A percentile compares a stretch with the other conserved stretches of the same genome.
Evolutionary conservation across 2,888 invertebrate genomes (phyloP).

Genomic region (Branchellion lobata): DNA sequence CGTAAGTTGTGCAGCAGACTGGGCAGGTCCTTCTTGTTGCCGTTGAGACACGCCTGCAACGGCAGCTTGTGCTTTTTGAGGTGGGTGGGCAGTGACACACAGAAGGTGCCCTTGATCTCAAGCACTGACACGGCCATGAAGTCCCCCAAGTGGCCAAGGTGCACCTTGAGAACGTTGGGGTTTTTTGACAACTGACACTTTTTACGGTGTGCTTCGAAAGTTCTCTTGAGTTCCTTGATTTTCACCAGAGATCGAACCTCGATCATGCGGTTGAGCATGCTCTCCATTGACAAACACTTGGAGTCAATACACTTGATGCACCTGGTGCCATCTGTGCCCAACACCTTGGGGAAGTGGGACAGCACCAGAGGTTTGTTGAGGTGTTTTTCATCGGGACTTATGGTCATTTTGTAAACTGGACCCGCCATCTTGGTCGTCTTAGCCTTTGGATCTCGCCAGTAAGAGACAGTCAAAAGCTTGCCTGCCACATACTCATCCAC

Average conservation of each 20-base stretch:
- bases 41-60: neutral
- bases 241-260: neutral
- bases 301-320: constrained; percentile 63
- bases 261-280: constrained; percentile 32
- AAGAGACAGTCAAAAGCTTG: constrained; percentile 83
- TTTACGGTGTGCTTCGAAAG: neutral
- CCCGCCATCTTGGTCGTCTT: neutral
- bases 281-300: constrained; percentile 83
- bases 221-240: neutral
- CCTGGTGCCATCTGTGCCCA: constrained; percentile 62
- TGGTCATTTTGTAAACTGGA: constrained; percentile 69
- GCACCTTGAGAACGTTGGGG: neutral
- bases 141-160: neutral
- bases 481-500: constrained; percentile 84
- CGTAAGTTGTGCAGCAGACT: neutral
- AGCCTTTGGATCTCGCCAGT: constrained; percentile 73
- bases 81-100: neutral
- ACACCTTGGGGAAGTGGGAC: constrained; percentile 64
- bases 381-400: constrained; percentile 82
- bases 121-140: neutral
- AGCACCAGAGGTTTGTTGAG: constrained; percentile 72
- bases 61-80: neutral
- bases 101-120: neutral
- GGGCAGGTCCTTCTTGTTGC: neutral
- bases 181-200: neutral